Percentiles rank a stretch among this genome's conserved stretches.
These are phyloP conservation scores for Pterocles burchelli DNA, from an alignment of 2,113 vertebrate genomes.

Conservation along the genomic window DNA sequence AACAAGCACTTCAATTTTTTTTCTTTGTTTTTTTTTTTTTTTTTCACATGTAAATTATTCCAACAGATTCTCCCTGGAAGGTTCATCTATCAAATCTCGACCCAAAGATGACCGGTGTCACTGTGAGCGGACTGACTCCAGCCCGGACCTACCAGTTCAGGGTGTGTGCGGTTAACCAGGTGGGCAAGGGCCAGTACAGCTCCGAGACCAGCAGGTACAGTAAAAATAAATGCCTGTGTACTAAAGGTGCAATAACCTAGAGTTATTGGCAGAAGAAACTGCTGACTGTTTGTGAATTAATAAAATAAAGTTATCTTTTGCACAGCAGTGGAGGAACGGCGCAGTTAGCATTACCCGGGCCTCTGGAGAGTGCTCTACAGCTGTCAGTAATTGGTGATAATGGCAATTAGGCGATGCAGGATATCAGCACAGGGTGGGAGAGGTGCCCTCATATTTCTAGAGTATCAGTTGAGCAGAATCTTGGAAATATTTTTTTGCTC, in stretches of 20 bases:
- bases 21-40: too few species aligned
- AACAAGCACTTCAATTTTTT: not conserved
- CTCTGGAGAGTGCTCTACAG: not conserved
- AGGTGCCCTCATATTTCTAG: not conserved
- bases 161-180: conserved; percentile 92
- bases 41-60: not conserved
- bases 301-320: not conserved
- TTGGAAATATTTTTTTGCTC: not conserved
- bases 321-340: accelerated
- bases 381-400: not conserved
- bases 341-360: not conserved
- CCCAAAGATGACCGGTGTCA: conserved; percentile 77
- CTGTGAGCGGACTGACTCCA: conserved; percentile 89
- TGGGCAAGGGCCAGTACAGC: conserved; percentile 94
- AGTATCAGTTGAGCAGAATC: not conserved
- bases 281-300: not conserved
- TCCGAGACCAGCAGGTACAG: conserved; percentile 88
- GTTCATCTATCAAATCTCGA: conserved; percentile 87
- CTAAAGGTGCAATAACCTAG: too few species aligned
- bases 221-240: accelerated
- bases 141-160: conserved; percentile 95
- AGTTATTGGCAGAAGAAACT: not conserved
- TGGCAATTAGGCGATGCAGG: not conserved
- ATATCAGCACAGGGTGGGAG: not conserved
- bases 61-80: conserved; percentile 94